Conservation (phyloP, 2,113 vertebrate species). For the Passer domesticus region DNA sequence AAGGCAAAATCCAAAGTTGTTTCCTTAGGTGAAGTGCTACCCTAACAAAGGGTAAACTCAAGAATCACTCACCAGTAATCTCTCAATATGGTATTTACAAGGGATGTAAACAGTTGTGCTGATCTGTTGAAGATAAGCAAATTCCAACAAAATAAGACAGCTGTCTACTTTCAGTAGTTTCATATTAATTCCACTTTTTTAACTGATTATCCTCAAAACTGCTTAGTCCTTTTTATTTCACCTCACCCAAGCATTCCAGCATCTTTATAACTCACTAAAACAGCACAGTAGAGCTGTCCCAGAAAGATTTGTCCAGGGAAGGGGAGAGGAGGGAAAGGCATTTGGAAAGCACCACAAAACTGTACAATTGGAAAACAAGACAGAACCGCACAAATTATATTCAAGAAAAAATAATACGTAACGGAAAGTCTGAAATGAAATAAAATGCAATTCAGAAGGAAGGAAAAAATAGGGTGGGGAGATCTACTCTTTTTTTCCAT, state of each 20-base stretch:
- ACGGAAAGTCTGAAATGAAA: not conserved
- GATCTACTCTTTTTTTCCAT: not conserved
- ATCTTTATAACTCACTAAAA: not conserved
- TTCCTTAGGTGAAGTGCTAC: not conserved
- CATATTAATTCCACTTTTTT: not conserved
- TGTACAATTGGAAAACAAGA: not conserved
- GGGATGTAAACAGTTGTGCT: not conserved
- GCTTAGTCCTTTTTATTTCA: not conserved
- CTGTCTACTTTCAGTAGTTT: not conserved
- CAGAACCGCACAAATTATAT: not conserved
- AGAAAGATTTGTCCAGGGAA: not conserved
- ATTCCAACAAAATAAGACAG: not conserved
- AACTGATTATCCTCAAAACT: not conserved
- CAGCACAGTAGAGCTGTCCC: not conserved
- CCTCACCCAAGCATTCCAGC: not conserved
- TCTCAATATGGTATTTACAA: not conserved
- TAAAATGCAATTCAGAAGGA: not conserved
- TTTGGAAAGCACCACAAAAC: not conserved
- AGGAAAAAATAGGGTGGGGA: not conserved
- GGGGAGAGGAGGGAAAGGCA: not conserved
- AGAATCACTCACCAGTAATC: not conserved
- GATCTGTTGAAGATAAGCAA: not conserved
- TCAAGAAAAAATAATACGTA: not conserved
- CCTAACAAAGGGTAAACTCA: not conserved
- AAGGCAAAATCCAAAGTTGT: not conserved